A percentile compares a stretch with the other conserved stretches of the same genome.
phyloP scores from a whole-genome alignment of 1,140 invertebrate genomes.

The Drosophila equinoxialis region DNA sequence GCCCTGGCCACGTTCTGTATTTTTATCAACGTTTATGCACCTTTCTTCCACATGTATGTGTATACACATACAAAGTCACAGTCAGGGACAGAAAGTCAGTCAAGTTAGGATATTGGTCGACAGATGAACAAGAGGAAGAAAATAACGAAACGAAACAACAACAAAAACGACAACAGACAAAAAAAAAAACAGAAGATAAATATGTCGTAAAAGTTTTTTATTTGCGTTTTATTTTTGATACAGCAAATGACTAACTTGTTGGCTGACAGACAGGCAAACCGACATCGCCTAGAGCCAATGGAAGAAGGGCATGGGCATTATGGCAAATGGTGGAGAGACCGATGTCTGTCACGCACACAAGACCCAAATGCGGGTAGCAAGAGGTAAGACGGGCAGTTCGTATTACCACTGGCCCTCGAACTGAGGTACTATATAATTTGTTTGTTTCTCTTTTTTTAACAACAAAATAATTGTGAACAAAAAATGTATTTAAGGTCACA shows the following conservation, averaged over 20 bases:
- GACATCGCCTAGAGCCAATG: constrained; percentile 30
- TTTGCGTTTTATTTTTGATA: constrained; percentile 79
- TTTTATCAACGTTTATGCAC: constrained; percentile 68
- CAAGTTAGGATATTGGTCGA: constrained; percentile 37
- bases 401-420: constrained; percentile 31
- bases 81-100: constrained; percentile 27
- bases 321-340: constrained; percentile 22
- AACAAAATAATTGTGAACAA: constrained; percentile 24
- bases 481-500: not conserved
- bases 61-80: constrained; percentile 19
- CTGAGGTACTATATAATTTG: constrained; percentile 12
- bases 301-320: not conserved
- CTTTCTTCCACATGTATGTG: constrained; percentile 33
- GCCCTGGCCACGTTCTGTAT: constrained; percentile 20
- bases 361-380: constrained; percentile 40
- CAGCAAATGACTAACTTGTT: constrained; percentile 79
- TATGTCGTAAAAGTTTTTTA: constrained; percentile 80
- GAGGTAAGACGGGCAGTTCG: constrained; percentile 17
- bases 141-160: constrained; percentile 18
- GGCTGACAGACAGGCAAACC: constrained; percentile 55
- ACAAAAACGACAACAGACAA: constrained; percentile 39
- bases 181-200: constrained; percentile 61
- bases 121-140: constrained; percentile 16
- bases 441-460: constrained; percentile 32
- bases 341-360: constrained; percentile 72